These are phyloP conservation scores for Epinephelus fuscoguttatus DNA, from an alignment of 2,113 vertebrate genomes.

Conservation along the genomic window DNA sequence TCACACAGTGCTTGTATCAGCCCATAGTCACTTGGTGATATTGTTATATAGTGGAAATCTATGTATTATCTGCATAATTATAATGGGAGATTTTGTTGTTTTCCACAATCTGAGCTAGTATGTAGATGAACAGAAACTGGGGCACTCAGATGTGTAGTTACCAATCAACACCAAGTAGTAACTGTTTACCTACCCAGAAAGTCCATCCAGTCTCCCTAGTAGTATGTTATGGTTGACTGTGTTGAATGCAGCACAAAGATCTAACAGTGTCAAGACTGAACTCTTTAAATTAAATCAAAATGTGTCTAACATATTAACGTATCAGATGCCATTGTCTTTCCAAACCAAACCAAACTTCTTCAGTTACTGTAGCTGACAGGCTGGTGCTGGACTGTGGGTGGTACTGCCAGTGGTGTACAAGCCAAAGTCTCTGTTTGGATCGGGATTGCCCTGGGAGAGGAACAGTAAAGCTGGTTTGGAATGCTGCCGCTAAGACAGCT, in stretches of 20 bases:
- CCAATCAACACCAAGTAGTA: background rate
- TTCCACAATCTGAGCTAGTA: background rate
- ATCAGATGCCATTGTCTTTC: constrained; percentile 2
- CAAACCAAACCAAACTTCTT: constrained; percentile 24
- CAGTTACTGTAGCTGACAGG: constrained; percentile 14
- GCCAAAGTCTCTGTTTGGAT: constrained; percentile 58
- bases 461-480: constrained; percentile 74
- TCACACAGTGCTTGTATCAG: background rate
- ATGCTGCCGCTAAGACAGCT: constrained; percentile 68
- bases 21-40: background rate
- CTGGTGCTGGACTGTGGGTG: constrained; percentile 23
- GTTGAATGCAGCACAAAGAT: background rate
- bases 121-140: background rate
- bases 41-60: background rate
- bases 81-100: background rate
- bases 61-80: background rate
- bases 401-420: constrained; percentile 23
- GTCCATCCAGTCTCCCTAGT: background rate
- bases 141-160: background rate
- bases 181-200: background rate
- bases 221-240: background rate
- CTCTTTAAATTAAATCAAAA: background rate
- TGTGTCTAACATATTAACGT: background rate
- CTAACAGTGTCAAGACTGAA: background rate
- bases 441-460: constrained; percentile 40